Evolutionary conservation across 2,888 invertebrate genomes (phyloP).

Genomic region (Eupithecia subumbrata): DNA sequence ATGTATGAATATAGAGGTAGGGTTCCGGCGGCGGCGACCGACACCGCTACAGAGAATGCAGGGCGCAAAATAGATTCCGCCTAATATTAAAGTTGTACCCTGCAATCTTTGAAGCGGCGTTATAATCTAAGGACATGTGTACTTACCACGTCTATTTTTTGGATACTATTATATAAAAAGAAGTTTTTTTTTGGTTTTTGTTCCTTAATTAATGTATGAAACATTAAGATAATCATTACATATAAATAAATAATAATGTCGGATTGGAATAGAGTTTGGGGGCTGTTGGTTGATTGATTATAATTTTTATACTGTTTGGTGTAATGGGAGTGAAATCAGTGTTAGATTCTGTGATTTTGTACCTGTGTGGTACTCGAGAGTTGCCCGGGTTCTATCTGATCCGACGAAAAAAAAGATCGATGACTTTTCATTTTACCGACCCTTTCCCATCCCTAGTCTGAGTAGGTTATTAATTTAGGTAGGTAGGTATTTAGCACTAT

Average conservation of each 20-base stretch:
- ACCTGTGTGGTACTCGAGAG: constrained; percentile 71
- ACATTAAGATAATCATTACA: constrained; percentile 79
- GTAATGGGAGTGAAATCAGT: constrained; percentile 67
- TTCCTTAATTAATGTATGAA: constrained; percentile 83
- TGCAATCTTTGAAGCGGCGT: constrained; percentile 80
- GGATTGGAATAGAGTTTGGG: constrained; percentile 65
- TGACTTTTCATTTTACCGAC: constrained; percentile 36
- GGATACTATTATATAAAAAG: constrained; percentile 79
- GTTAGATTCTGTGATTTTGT: constrained; percentile 80
- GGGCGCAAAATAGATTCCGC: constrained; percentile 80
- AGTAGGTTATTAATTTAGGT: background rate
- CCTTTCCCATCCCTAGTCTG: constrained; percentile 20
- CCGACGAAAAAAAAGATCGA: constrained; percentile 65
- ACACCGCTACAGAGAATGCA: constrained; percentile 77
- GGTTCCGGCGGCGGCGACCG: constrained; percentile 52
- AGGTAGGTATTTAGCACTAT: background rate
- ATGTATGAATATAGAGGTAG: constrained; percentile 23
- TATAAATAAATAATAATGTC: constrained; percentile 76
- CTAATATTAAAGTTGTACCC: constrained; percentile 79
- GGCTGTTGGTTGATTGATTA: constrained; percentile 69
- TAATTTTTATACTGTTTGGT: constrained; percentile 78
- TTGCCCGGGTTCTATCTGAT: constrained; percentile 68
- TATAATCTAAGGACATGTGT: constrained; percentile 67
- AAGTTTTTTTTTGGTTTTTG: constrained; percentile 81
- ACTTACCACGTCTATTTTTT: constrained; percentile 75